These are phyloP conservation scores for Platysternon megacephalum DNA, from an alignment of 2,113 vertebrate genomes.

Conservation along the genomic window DNA sequence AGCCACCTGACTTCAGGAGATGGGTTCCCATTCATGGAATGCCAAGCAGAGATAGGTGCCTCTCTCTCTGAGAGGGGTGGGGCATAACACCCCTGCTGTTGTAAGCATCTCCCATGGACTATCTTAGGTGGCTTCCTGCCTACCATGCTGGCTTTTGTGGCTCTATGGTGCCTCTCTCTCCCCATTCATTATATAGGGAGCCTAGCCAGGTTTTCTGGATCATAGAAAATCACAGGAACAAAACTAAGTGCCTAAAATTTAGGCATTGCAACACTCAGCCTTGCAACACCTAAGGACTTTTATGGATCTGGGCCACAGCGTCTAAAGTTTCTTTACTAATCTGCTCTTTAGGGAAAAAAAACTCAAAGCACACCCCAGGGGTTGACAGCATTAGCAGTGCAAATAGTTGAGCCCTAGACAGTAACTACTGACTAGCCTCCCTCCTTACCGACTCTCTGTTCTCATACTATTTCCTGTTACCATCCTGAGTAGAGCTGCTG, in stretches of 20 bases:
- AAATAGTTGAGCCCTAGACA: neutral
- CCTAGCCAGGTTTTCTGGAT: too few relatives aligned
- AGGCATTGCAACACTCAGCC: too few relatives aligned
- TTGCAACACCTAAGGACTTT: too few relatives aligned
- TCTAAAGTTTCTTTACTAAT: neutral
- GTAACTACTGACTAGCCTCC: neutral
- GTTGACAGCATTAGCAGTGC: neutral
- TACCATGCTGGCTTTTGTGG: too few relatives aligned
- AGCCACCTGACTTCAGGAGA: neutral
- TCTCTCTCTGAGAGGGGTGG: neutral
- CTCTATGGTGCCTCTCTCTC: too few relatives aligned
- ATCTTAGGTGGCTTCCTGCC: too few relatives aligned
- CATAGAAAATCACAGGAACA: too few relatives aligned
- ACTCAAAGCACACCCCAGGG: neutral
- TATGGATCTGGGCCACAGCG: too few relatives aligned
- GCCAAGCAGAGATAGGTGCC: too few relatives aligned
- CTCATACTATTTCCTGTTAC: neutral
- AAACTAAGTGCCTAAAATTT: too few relatives aligned
- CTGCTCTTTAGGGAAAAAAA: neutral
- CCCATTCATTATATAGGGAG: too few relatives aligned
- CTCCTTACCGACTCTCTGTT: neutral
- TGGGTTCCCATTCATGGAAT: neutral
- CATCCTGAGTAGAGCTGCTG: neutral
- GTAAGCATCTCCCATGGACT: neutral
- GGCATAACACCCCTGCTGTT: neutral